Percentiles rank a stretch among this genome's conserved stretches.
phyloP scores from a whole-genome alignment of 2,113 vertebrate genomes.

The Orientallactaga bullata region DNA sequence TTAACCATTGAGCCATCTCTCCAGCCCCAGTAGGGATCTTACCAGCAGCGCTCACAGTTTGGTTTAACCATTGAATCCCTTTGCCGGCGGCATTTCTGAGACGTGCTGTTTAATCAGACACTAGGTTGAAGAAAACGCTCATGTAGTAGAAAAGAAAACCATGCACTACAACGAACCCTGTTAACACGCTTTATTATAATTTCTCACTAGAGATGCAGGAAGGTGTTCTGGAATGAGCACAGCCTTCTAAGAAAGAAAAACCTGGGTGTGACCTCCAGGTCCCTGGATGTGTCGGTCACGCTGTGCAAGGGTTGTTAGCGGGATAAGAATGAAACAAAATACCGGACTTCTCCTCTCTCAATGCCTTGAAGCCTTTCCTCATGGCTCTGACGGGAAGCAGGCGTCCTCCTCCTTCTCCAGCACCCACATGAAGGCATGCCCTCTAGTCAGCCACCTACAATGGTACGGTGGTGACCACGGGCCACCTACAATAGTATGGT shows the following conservation, averaged over 20 bases:
- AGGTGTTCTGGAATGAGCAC: not conserved
- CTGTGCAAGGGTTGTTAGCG: not conserved
- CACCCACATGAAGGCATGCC: accelerated
- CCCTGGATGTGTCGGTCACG: not conserved
- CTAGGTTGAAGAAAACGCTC: not conserved
- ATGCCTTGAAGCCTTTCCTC: not conserved
- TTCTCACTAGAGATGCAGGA: not conserved
- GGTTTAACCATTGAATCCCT: not conserved
- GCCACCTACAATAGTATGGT: not conserved
- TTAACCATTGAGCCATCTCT: no score
- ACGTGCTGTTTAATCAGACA: not conserved
- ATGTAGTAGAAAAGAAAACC: not conserved
- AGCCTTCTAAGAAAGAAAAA: constrained; percentile 1
- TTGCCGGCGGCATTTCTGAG: not conserved
- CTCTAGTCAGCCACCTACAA: accelerated
- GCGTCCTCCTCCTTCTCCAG: not conserved
- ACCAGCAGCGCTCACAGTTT: not conserved
- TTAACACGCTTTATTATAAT: not conserved
- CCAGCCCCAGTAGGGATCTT: no score
- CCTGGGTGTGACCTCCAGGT: not conserved
- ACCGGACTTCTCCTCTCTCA: not conserved
- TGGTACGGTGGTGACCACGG: not conserved
- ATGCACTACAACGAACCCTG: not conserved
- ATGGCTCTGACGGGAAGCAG: not conserved
- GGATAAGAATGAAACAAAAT: constrained; percentile 17